Evolutionary conservation across 2,888 invertebrate species (phyloP).

Genomic region (Polia nebulosa): DNA sequence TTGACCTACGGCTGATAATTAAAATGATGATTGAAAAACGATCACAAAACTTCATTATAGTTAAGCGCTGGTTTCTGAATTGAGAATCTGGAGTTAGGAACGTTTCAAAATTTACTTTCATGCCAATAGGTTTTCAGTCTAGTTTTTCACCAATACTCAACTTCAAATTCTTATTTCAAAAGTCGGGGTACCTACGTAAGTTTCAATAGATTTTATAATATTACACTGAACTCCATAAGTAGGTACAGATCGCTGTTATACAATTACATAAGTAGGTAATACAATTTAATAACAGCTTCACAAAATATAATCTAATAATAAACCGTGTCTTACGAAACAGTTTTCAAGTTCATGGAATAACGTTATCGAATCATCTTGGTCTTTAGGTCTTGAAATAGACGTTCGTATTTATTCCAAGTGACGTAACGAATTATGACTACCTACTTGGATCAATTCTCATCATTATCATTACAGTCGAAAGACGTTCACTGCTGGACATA

Average conservation of each 20-base stretch:
- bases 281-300: neutral
- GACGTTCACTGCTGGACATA: too few species aligned
- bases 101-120: neutral
- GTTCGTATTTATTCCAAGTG: neutral
- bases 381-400: slow-evolving; percentile 5
- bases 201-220: neutral
- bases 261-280: neutral
- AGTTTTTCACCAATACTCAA: too few species aligned
- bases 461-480: too few species aligned
- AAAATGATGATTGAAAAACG: slow-evolving; percentile 2
- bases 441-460: too few species aligned
- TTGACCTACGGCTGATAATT: neutral
- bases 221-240: neutral
- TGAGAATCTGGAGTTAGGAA: neutral
- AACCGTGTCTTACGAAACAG: slow-evolving; percentile 13
- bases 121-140: too few species aligned
- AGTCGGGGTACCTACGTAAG: neutral
- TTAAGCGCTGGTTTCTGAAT: neutral
- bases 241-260: neutral
- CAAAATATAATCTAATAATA: neutral
- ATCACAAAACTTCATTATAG: neutral
- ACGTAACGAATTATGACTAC: slow-evolving; percentile 1
- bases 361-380: neutral
- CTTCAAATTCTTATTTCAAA: neutral
- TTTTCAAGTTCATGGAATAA: slow-evolving; percentile 17